A percentile compares a stretch with the other conserved stretches of the same genome.
Evolutionary conservation across 2,888 invertebrate species (phyloP).

Genomic region (Strigamia maritima): DNA sequence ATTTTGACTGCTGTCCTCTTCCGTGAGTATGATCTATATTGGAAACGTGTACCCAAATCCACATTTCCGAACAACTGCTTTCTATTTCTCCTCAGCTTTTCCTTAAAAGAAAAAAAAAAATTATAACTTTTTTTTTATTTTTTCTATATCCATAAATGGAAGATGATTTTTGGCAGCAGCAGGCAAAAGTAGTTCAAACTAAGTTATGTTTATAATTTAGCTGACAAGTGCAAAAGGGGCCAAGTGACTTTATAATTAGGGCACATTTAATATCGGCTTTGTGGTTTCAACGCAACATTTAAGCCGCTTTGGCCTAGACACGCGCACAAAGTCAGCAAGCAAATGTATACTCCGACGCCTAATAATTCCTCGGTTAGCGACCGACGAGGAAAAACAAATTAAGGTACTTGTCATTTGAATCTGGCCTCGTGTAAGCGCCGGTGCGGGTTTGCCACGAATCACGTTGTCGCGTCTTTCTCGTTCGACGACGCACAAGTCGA

Average conservation of each 20-base stretch:
- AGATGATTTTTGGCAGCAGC: not conserved
- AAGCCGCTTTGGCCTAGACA: constrained; percentile 14
- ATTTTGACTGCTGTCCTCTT: not conserved
- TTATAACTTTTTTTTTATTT: not conserved
- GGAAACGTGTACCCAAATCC: not conserved
- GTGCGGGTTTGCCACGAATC: constrained; percentile 3
- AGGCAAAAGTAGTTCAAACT: not conserved
- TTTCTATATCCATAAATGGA: too few relatives aligned
- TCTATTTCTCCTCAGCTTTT: not conserved
- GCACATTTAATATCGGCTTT: constrained; percentile 25
- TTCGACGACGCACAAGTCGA: not conserved
- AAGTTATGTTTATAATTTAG: constrained; percentile 8
- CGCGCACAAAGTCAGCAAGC: not conserved
- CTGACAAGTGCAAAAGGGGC: not conserved
- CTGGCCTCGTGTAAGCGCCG: constrained; percentile 14
- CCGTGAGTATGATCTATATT: not conserved
- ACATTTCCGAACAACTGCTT: not conserved
- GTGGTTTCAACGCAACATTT: constrained; percentile 18
- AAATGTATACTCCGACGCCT: not conserved
- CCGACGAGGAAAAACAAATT: constrained; percentile 17
- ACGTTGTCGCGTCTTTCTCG: not conserved
- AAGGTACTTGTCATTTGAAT: constrained; percentile 6
- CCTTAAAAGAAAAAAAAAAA: not conserved
- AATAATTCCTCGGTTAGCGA: constrained; percentile 21
- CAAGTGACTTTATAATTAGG: constrained; percentile 20